Conservation (phyloP, 2,888 invertebrate species). For the Oscheius sp. region DNA sequence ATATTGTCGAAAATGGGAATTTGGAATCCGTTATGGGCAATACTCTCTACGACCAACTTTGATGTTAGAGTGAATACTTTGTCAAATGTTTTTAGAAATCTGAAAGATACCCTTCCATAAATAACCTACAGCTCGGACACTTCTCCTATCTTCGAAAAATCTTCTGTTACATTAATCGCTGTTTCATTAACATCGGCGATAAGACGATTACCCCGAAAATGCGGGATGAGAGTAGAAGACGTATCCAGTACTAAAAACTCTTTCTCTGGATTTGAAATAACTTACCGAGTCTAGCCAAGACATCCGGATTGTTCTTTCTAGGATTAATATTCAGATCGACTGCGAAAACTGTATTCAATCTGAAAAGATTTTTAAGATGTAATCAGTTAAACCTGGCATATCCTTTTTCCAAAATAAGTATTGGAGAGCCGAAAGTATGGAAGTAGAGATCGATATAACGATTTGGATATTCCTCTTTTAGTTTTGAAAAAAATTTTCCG, state of each 20-base stretch:
- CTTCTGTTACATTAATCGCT: conserved; percentile 37
- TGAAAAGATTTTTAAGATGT: conserved; percentile 13
- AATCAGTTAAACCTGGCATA: neutral
- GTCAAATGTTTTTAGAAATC: conserved; percentile 51
- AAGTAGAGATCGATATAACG: conserved; percentile 58
- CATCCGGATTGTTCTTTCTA: conserved; percentile 32
- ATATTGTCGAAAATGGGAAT: conserved; percentile 63
- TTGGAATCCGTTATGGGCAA: conserved; percentile 56
- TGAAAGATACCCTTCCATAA: conserved; percentile 28
- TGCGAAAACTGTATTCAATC: conserved; percentile 40
- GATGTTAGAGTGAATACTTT: conserved; percentile 50
- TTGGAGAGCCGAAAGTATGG: conserved; percentile 40
- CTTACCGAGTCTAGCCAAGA: conserved; percentile 49
- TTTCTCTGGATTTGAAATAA: neutral
- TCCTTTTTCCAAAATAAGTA: neutral
- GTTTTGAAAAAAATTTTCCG: conserved; percentile 57
- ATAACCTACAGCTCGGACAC: conserved; percentile 48
- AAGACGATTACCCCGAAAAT: conserved; percentile 40
- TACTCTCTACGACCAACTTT: conserved; percentile 42
- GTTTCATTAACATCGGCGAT: conserved; percentile 49
- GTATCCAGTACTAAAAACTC: conserved; percentile 42
- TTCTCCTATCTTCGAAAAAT: conserved; percentile 58
- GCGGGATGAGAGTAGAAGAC: conserved; percentile 46
- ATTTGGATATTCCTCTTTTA: conserved; percentile 51
- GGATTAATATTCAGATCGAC: conserved; percentile 53